These are phyloP conservation scores for Echinometra lucunter DNA, from an alignment of 53 echinoderm and acorn worm genomes.

Conservation along the genomic window DNA sequence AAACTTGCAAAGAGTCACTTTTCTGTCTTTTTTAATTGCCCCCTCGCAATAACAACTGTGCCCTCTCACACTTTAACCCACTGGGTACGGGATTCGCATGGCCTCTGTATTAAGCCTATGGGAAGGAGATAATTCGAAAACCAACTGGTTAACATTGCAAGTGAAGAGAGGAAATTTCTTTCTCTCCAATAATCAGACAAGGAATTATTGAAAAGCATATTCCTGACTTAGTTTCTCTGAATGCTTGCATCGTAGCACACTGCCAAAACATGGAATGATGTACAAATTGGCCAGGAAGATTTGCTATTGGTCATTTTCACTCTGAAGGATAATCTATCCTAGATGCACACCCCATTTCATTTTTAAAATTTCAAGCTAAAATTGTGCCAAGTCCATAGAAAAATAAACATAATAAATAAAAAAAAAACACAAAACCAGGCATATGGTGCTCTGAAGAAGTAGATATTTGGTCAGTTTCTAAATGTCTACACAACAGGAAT, in stretches of 20 bases:
- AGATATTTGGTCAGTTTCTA: background rate
- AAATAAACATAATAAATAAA: background rate
- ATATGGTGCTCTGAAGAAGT: background rate
- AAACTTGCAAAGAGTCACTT: no score
- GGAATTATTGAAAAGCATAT: background rate
- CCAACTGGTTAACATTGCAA: no score
- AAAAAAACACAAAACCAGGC: background rate
- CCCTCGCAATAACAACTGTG: no score
- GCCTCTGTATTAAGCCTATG: no score
- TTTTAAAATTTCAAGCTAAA: background rate
- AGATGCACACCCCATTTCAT: background rate
- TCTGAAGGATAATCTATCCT: background rate
- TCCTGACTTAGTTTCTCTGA: background rate
- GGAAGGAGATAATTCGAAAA: no score
- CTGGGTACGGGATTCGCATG: no score
- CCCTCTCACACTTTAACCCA: no score
- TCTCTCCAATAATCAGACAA: background rate
- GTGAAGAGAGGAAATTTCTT: background rate
- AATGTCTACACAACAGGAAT: background rate
- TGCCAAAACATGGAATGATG: background rate
- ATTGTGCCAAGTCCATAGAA: background rate
- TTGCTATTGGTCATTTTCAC: background rate
- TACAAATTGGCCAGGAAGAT: background rate
- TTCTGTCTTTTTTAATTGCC: no score
- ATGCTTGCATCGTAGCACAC: background rate